Percentiles rank a stretch among this genome's conserved stretches.
Conservation (phyloP, 92 coral and sea anemone species). For the Pocillopora grandis region DNA sequence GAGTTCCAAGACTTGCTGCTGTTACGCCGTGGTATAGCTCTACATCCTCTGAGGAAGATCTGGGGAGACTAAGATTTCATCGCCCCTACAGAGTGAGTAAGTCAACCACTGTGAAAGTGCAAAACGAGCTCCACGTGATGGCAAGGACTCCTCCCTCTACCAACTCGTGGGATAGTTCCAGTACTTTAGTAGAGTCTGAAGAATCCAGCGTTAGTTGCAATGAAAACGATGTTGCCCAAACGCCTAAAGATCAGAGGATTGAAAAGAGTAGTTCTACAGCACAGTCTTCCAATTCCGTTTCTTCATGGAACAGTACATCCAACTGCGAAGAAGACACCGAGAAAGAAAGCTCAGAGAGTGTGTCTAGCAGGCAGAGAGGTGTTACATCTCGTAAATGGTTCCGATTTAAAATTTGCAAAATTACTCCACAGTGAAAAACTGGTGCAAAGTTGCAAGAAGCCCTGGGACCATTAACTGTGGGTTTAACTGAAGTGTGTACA, state of each 20-base stretch:
- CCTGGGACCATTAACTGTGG: not conserved
- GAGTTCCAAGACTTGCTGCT: too few relatives aligned
- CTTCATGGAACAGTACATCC: not conserved
- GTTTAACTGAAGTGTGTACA: not conserved
- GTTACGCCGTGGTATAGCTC: not conserved
- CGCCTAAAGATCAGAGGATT: not conserved
- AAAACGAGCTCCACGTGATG: not conserved
- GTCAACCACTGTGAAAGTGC: not conserved
- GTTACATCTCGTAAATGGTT: constrained; percentile 1
- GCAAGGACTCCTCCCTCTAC: not conserved
- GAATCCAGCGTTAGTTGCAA: not conserved
- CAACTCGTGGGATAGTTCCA: not conserved
- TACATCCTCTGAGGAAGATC: not conserved
- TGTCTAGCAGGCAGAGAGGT: not conserved
- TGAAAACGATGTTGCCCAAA: not conserved
- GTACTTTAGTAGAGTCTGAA: too few relatives aligned
- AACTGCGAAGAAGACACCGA: not conserved
- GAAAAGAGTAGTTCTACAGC: not conserved
- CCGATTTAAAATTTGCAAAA: not conserved
- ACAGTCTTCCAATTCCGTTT: not conserved
- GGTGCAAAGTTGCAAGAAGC: not conserved
- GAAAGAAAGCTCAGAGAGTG: not conserved
- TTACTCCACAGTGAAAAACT: not conserved
- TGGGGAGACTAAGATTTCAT: too few relatives aligned
- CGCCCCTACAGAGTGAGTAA: not conserved